Percentiles rank a stretch among this genome's conserved stretches.
These are phyloP conservation scores for Agrochola macilenta DNA, from an alignment of 2,888 invertebrate genomes.

Conservation along the genomic window DNA sequence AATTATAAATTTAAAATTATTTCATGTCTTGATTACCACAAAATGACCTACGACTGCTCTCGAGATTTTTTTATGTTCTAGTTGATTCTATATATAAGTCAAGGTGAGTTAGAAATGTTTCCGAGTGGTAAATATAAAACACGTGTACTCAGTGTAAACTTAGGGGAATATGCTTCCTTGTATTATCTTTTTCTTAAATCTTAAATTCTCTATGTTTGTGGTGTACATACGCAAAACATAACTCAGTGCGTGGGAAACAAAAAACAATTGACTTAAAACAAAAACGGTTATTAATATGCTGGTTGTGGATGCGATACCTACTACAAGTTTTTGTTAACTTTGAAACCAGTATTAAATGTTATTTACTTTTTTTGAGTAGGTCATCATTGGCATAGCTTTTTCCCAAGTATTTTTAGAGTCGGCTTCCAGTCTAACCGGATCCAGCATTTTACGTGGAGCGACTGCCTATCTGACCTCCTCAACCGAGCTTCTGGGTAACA, in stretches of 20 bases:
- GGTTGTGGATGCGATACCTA: constrained; percentile 2
- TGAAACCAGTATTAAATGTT: constrained; percentile 12
- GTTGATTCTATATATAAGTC: constrained; percentile 55
- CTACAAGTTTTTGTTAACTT: constrained; percentile 18
- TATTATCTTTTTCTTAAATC: not conserved
- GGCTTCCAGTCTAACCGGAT: too few relatives aligned
- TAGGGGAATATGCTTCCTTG: constrained; percentile 5
- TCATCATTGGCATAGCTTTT: too few relatives aligned
- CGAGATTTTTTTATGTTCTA: constrained; percentile 45
- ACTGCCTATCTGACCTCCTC: too few relatives aligned
- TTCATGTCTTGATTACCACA: not conserved
- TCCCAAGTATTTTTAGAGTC: too few relatives aligned
- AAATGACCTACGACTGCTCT: constrained; percentile 2
- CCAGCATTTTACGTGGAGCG: too few relatives aligned
- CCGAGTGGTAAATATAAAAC: constrained; percentile 39
- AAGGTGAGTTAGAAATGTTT: constrained; percentile 62
- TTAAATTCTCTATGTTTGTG: not conserved
- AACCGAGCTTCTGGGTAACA: too few relatives aligned
- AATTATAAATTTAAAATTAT: too few relatives aligned
- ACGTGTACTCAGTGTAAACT: constrained; percentile 11
- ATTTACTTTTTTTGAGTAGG: not conserved
- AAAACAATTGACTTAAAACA: too few relatives aligned
- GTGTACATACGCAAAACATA: not conserved
- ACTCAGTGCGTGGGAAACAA: constrained; percentile 1
- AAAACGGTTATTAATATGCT: constrained; percentile 24